Conservation (phyloP, 2,888 invertebrate species). For the Caenorhabditis afra region DNA sequence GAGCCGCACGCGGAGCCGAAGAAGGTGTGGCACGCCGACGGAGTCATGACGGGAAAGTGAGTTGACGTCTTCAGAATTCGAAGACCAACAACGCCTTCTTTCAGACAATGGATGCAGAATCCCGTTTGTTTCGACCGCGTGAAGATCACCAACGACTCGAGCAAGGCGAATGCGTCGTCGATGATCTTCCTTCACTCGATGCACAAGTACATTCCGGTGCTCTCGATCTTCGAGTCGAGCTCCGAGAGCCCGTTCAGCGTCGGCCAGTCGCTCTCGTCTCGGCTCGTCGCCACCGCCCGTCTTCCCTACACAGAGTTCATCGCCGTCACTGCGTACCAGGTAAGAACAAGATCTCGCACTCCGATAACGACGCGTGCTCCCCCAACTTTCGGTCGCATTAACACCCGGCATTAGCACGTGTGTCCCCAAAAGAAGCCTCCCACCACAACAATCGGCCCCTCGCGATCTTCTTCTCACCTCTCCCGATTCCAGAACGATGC, state of each 20-base stretch:
- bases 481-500: slow-evolving; percentile 50
- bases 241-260: slow-evolving; percentile 38
- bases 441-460: too few species aligned
- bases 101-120: slow-evolving; percentile 64
- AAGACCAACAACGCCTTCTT: background rate
- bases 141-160: slow-evolving; percentile 74
- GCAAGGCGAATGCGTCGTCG: slow-evolving; percentile 34
- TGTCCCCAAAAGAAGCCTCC: too few species aligned
- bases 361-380: slow-evolving; percentile 1
- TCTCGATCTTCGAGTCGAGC: slow-evolving; percentile 65
- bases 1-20: slow-evolving; percentile 57
- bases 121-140: slow-evolving; percentile 72
- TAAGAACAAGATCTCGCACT: slow-evolving; percentile 11
- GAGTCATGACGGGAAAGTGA: slow-evolving; percentile 57
- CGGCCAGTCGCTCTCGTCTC: slow-evolving; percentile 81
- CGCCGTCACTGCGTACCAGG: slow-evolving; percentile 96
- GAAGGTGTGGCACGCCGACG: slow-evolving; percentile 58
- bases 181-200: slow-evolving; percentile 92
- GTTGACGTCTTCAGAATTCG: too few species aligned
- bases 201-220: slow-evolving; percentile 93
- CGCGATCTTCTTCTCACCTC: too few species aligned
- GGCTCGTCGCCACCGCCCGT: slow-evolving; percentile 85
- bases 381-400: slow-evolving; percentile 21
- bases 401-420: slow-evolving; percentile 36
- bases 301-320: slow-evolving; percentile 97